Conservation (phyloP, 1,140 invertebrate species). For the Stratiolaelaps scimitus region DNA sequence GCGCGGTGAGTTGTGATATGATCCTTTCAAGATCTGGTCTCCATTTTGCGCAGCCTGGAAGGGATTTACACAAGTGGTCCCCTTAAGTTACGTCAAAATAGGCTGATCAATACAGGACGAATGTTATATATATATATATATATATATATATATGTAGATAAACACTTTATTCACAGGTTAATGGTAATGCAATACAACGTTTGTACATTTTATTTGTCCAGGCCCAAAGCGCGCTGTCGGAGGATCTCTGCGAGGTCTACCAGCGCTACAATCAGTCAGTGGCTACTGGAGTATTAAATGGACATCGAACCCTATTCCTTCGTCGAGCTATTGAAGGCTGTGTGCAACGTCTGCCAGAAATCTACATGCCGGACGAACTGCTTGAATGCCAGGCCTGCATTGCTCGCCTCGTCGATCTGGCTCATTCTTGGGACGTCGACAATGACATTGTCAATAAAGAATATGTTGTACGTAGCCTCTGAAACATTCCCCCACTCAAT, state of each 20-base stretch:
- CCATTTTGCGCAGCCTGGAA: too few relatives aligned
- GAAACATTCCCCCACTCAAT: background rate
- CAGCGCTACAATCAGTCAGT: background rate
- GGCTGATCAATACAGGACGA: too few relatives aligned
- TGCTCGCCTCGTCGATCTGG: background rate
- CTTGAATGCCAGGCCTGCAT: constrained; percentile 12
- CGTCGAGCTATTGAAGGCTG: constrained; percentile 16
- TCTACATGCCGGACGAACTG: background rate
- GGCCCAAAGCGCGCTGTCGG: constrained; percentile 15
- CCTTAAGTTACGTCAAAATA: too few relatives aligned
- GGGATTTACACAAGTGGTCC: too few relatives aligned
- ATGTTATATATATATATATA: too few relatives aligned
- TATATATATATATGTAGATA: too few relatives aligned
- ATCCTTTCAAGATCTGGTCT: background rate
- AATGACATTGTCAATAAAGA: constrained; percentile 8
- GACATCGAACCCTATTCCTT: background rate
- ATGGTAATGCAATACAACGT: too few relatives aligned
- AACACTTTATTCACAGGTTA: too few relatives aligned
- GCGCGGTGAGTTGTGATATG: background rate
- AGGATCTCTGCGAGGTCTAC: constrained; percentile 19
- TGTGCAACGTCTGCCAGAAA: constrained; percentile 1
- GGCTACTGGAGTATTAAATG: background rate
- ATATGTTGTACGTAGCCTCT: background rate
- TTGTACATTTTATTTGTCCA: constrained; percentile 3
- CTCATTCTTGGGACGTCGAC: constrained; percentile 21